Conservation (phyloP, 1,140 invertebrate genomes). For the Dinoponera quadriceps region DNA sequence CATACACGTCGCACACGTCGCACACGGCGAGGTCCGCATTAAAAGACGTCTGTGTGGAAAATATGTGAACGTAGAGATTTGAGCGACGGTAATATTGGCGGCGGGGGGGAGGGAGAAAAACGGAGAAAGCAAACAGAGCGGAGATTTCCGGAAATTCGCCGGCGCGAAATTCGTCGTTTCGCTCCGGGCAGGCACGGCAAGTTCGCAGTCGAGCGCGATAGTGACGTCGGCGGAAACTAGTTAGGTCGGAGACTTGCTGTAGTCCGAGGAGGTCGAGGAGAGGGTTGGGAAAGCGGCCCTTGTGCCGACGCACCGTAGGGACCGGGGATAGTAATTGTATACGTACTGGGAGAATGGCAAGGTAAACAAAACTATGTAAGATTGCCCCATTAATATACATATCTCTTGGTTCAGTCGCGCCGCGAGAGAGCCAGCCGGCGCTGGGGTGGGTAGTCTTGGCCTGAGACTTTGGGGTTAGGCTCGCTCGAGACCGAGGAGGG, state of each 20-base stretch:
- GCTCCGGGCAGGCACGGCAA: background rate
- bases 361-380: conserved; percentile 87
- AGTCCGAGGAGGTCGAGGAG: conserved; percentile 30
- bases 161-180: background rate
- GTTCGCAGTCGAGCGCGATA: conserved; percentile 12
- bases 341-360: conserved; percentile 85
- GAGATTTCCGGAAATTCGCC: conserved; percentile 12
- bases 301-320: conserved; percentile 65
- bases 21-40: too few relatives aligned
- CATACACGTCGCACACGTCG: too few relatives aligned
- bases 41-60: too few relatives aligned
- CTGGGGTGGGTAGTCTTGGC: conserved; percentile 84
- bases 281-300: conserved; percentile 49
- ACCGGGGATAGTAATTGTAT: conserved; percentile 85
- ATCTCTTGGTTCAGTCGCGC: conserved; percentile 84
- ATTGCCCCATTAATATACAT: conserved; percentile 87
- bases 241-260: conserved; percentile 40
- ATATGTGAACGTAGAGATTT: too few relatives aligned
- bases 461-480: conserved; percentile 84
- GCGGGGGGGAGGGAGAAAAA: too few relatives aligned
- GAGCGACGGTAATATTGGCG: too few relatives aligned
- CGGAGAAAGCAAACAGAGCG: background rate
- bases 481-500: conserved; percentile 79
- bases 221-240: conserved; percentile 62
- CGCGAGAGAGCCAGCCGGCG: conserved; percentile 68